phyloP scores from a whole-genome alignment of 2,888 invertebrate genomes.

The Dryobota labecula region DNA sequence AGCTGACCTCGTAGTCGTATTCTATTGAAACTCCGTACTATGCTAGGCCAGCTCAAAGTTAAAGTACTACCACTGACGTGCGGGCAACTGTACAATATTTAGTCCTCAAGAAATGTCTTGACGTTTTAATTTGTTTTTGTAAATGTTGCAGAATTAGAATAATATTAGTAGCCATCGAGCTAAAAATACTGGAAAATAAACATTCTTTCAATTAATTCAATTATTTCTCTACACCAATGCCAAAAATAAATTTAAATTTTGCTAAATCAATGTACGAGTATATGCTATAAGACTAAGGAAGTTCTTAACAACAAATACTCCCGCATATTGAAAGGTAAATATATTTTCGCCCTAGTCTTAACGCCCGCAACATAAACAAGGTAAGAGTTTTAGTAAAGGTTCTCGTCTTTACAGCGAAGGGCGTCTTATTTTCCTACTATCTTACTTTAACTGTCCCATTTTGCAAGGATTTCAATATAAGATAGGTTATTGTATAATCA shows the following conservation, averaged over 20 bases:
- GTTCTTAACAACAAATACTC: neutral
- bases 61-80: too few species aligned
- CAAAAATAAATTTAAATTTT: neutral
- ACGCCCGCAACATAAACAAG: slow-evolving; percentile 24
- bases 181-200: slow-evolving; percentile 3
- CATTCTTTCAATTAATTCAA: neutral
- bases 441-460: neutral
- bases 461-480: slow-evolving; percentile 10
- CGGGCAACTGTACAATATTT: neutral
- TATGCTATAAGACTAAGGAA: slow-evolving; percentile 1
- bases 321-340: neutral
- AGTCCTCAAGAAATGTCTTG: slow-evolving; percentile 4
- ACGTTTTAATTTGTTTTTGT: neutral
- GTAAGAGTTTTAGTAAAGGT: neutral
- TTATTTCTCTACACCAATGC: neutral
- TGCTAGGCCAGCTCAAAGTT: neutral
- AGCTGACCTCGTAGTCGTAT: neutral
- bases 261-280: neutral
- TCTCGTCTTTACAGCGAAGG: slow-evolving; percentile 9
- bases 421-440: slow-evolving; percentile 6
- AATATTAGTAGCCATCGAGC: neutral
- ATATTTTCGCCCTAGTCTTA: slow-evolving; percentile 1
- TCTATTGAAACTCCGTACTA: neutral
- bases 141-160: slow-evolving; percentile 30
- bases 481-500: neutral